Evolutionary conservation across 2,888 invertebrate genomes (phyloP).

Genomic region (Yponomeuta malinellus): DNA sequence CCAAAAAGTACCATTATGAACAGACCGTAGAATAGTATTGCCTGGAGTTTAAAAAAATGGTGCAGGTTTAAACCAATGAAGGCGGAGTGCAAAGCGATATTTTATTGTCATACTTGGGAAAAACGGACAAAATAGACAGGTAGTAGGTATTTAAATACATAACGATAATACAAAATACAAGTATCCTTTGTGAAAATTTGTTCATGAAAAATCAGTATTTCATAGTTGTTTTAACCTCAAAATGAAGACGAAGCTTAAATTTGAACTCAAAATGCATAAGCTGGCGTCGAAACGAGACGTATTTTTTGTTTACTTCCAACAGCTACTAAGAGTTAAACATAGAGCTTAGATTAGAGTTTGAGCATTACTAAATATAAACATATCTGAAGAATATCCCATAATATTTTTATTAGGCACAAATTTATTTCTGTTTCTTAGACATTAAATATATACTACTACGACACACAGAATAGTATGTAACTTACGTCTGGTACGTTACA

Average conservation of each 20-base stretch:
- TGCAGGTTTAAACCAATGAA: neutral
- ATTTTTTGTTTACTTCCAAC: constrained; percentile 45
- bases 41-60: too few species aligned
- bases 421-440: constrained; percentile 41
- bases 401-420: constrained; percentile 63
- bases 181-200: constrained; percentile 7
- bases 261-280: constrained; percentile 14
- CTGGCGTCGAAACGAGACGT: constrained; percentile 17
- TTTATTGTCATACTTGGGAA: constrained; percentile 55
- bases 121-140: constrained; percentile 23
- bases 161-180: neutral
- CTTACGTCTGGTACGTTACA: constrained; percentile 39
- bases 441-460: constrained; percentile 43
- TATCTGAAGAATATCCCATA: constrained; percentile 36
- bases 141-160: neutral
- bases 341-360: constrained; percentile 64
- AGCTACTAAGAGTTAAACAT: constrained; percentile 62
- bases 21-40: too few species aligned
- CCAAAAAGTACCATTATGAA: neutral
- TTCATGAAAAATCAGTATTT: neutral
- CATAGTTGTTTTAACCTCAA: neutral
- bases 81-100: constrained; percentile 14
- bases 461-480: constrained; percentile 56
- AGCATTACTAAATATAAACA: constrained; percentile 66
- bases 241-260: constrained; percentile 7